A percentile compares a stretch with the other conserved stretches of the same genome.
These are phyloP conservation scores for Aepyceros melampus DNA, from an alignment of 2,113 vertebrate genomes.

Conservation along the genomic window DNA sequence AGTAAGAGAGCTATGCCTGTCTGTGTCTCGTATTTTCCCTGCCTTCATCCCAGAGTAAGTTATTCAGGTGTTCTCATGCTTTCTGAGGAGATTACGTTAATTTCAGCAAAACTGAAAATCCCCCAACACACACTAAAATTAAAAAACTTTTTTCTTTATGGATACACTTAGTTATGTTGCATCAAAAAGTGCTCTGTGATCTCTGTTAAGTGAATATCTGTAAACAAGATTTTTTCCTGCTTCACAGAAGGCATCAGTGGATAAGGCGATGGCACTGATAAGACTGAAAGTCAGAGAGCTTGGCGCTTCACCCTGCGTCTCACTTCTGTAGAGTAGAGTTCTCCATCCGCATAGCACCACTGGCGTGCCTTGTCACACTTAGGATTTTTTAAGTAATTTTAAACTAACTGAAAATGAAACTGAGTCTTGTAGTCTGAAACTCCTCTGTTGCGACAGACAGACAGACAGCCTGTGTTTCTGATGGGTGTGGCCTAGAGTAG, in stretches of 20 bases:
- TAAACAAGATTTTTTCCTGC: not conserved
- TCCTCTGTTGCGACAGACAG: not conserved
- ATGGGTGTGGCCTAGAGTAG: not conserved
- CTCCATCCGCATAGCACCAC: not conserved
- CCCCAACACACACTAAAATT: not conserved
- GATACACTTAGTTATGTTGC: not conserved
- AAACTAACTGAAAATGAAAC: too few species aligned
- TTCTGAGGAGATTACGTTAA: not conserved
- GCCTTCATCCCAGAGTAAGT: not conserved
- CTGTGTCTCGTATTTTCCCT: not conserved
- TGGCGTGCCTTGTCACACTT: not conserved
- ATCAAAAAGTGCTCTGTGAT: not conserved
- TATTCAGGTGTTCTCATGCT: not conserved
- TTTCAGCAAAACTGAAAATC: not conserved
- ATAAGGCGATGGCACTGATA: not conserved
- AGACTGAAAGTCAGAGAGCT: not conserved
- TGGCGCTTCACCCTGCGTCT: not conserved
- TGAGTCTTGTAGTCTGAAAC: not conserved
- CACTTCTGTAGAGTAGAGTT: not conserved
- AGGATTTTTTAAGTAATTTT: not conserved
- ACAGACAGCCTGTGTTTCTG: not conserved
- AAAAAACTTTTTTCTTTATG: not conserved
- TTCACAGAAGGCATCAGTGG: not conserved
- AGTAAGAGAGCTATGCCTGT: not conserved
- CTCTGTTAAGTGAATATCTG: not conserved